Evolutionary conservation across 2,113 vertebrate genomes (phyloP).

Genomic region (Limnothrissa miodon): DNA sequence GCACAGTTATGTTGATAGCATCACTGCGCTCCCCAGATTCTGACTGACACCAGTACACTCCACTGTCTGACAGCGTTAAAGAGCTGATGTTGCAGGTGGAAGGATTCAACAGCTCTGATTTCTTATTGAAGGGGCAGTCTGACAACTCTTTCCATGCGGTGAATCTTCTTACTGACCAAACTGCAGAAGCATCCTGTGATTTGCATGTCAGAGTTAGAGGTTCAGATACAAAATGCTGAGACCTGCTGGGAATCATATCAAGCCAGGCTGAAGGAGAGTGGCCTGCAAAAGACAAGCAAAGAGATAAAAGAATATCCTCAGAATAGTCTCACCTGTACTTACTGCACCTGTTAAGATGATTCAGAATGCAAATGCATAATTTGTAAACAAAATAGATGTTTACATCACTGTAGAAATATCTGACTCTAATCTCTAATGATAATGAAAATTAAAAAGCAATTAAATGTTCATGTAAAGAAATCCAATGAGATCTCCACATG

Average conservation of each 20-base stretch:
- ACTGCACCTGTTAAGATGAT: no score
- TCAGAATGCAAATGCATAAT: no score
- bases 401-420: no score
- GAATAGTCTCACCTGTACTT: no score
- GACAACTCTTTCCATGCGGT: neutral
- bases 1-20: conserved; percentile 4
- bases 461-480: no score
- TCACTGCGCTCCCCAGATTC: neutral
- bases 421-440: no score
- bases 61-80: neutral
- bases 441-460: no score
- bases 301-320: neutral
- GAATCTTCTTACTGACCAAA: neutral
- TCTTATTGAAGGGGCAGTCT: neutral
- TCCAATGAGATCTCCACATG: no score
- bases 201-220: neutral
- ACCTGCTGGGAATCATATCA: neutral
- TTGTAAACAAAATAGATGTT: no score
- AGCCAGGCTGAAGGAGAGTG: neutral
- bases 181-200: neutral
- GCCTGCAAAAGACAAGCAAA: neutral
- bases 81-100: conserved; percentile 1
- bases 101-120: neutral
- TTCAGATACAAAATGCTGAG: neutral
- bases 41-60: conserved; percentile 1